Evolutionary conservation across 1,140 invertebrate genomes (phyloP), one percentile per base, ranked within the genome.

Genomic region (Bombyx mandarina): DNA sequence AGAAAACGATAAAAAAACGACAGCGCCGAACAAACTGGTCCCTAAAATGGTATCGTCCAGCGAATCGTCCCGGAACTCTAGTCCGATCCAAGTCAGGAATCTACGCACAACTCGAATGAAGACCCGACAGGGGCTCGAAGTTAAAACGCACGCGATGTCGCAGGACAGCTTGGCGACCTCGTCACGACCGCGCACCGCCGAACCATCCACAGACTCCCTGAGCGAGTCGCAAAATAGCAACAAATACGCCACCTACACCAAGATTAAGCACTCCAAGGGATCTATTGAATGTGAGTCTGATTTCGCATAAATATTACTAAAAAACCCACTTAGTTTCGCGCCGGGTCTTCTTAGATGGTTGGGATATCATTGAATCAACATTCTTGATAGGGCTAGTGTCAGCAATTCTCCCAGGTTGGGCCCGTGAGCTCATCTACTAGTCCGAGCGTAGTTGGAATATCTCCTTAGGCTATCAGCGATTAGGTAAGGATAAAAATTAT

Each of bases 231-330:
- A 78, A 43, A 75, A 67, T 9, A 81, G 70, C 57, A 84, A 83
- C 57, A 83, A 75, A 58, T 86, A 84, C 46, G 83, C 75, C 1
- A 86, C 83, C 0, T 86, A 83, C 55, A 86, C 81, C 0, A 84
- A 83, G 53, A 60, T 63, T 2, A 82, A 73, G 57, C 78, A 76
- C 45, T 64, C 69, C 2, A 73, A 75, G 43, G 77, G 72, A 56
- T 71, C 72, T 8, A 54, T 68, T 43, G 77, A 82, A 67, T 69
- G 79, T 85, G 63, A 82, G 78, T 81, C 61, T 8, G 9, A 10
- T 42, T 54, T 5, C 4, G 44, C 18, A 43, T 45, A 8, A 45
- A 18, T 18, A 18, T 54, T 44, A 35, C 26, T 35, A 35, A 35
- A 4, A n/a, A 53, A 18, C n/a, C 10, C n/a, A 12, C 12, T 22